Evolutionary conservation across 2,797 vertebrate genomes (phyloP), one percentile per base, ranked within the genome.

Genomic region (Mastacembelus armatus): DNA sequence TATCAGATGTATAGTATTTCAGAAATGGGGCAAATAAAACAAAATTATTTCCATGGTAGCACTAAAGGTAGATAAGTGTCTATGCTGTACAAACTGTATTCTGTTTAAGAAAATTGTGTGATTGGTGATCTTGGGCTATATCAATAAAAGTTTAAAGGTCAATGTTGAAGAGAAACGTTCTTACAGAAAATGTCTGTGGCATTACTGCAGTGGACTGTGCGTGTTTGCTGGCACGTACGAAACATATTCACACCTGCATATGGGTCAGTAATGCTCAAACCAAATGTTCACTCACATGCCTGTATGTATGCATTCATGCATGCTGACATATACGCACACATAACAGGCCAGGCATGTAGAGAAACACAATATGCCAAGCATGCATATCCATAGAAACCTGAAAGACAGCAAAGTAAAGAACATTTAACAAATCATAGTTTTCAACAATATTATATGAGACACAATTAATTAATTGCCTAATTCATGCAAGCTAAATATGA

Each of bases 201-300:
- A 10, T 58, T 63, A 30, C 26, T 35, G 32, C 10, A 4, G 32
- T 4, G 22, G 32, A 57, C 51, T 65, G 52, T 79, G 50, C 67
- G 35, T 75, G 81, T 81, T 66, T 71, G 52, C 69, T 40, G 66
- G 45, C 86, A 85, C 44, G 19, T 71, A 81, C 42, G n/a, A 29
- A 61, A 59, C 79, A 86, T 76, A 71, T 82, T 89, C 73, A 86
- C 85, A 91, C 89, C 84, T 87, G 81, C 74, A 77, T 77, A 72
- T 66, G 77, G 73, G 74, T 80, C 75, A 73, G 70, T 59, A 75
- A 79, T 50, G 49, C 59, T 40, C 66, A 45, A 36, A 75, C 11
- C 64, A 80, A 79, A 74, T 76, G 80, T 77, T 83, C 57, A 1
- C 56, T 72, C 64, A 29, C 77, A 81, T 87, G 80, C 81, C 81